Base-by-base conservation (phyloP, 2,113 vertebrate genomes). In the Poeciliopsis retropinna region DNA sequence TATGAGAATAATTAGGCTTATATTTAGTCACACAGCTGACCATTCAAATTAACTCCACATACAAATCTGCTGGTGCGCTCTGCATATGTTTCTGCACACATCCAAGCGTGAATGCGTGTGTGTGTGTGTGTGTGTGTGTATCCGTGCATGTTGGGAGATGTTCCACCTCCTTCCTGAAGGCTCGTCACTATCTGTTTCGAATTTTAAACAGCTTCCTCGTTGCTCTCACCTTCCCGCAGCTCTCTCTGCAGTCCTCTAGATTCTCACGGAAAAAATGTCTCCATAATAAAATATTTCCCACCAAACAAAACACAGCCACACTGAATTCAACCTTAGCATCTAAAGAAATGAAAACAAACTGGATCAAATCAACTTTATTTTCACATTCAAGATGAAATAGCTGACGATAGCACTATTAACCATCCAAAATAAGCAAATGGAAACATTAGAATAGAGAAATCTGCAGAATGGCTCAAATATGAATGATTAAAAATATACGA, bases 111-210 rank as follows among this genome's bases (percentile, higher is more conserved):
- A 61, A 29, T 39, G 78, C 25, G 39, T 60, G 65, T 31, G 70
- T 37, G 25, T 60, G 68, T 13, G 51, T 47, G 67, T 17, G 57
- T 67, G 51, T 31, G 54, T 62, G 60, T 70, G 39, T 61, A 32
- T 27, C 79, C 17, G 47, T 44, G 57, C 8, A 19, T 37, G 70
- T 41, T 66, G 27, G 73, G 79, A 70, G 82, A 79, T 73, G 80
- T 86, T 89, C 83, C 81, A 75, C 86, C 78, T 84, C 83, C 77
- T 84, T 91, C 89, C 87, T 84, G 87, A 85, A 89, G 87, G 83
- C 91, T 90, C 73, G 0, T 90, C 75, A 63, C 76, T 92, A 92
- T 91, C 91, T 92, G 92, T 93, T 87, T 85, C 67, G 93, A 94
- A 93, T 94, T 87, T 90, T 92, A 94, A 94, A 78, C 87, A 93